A percentile compares a stretch with the other conserved stretches of the same genome.
phyloP scores from a whole-genome alignment of 2,113 vertebrate genomes.

The Podocnemis expansa region DNA sequence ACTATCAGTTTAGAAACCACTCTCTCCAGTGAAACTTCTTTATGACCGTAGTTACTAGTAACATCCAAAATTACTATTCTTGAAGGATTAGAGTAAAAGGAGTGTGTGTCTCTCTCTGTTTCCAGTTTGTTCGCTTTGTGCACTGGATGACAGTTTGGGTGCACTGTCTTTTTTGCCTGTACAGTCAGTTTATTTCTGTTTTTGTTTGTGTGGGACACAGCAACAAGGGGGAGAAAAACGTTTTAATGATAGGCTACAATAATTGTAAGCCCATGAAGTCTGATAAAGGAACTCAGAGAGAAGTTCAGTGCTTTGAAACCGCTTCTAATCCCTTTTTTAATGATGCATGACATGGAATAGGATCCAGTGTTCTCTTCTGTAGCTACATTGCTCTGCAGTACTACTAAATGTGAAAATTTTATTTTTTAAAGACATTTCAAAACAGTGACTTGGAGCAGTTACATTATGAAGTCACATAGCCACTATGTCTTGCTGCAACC shows the following conservation, averaged over 20 bases:
- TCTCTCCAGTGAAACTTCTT: rapidly evolving
- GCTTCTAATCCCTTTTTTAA: not conserved
- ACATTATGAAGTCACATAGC: not conserved
- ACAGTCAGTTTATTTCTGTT: not conserved
- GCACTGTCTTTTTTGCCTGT: not conserved
- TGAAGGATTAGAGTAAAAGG: not conserved
- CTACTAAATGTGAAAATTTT: not conserved
- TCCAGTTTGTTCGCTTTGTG: not conserved
- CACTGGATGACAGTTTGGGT: not conserved
- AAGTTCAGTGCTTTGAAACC: not conserved
- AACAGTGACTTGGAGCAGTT: rapidly evolving
- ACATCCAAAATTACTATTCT: not conserved
- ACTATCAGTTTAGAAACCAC: not conserved
- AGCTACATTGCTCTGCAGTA: not conserved
- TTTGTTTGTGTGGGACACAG: not conserved
- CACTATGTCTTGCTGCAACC: not conserved
- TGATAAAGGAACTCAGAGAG: not conserved
- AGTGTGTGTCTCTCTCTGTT: not conserved
- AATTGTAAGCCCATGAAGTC: not conserved
- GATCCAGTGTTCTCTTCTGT: not conserved
- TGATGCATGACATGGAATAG: not conserved
- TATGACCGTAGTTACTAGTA: not conserved
- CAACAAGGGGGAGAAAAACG: not conserved
- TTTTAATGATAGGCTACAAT: not conserved
- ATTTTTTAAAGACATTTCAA: not conserved